Conservation (phyloP, 2,797 vertebrate genomes). For the Cyprinella venusta region DNA sequence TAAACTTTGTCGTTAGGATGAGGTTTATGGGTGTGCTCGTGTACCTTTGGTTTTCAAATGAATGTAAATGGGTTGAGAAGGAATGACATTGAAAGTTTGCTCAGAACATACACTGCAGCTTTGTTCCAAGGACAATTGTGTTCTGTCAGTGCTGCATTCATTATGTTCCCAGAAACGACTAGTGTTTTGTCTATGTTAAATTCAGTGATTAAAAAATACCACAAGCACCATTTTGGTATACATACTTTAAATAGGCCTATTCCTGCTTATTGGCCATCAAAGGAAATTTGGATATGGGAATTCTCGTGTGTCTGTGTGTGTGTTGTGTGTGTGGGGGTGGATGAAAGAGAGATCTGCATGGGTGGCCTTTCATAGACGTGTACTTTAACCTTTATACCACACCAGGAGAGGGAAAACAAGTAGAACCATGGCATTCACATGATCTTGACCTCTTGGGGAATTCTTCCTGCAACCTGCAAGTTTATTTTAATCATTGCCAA, state of each 20-base stretch:
- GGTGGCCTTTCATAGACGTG: background rate
- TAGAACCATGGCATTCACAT: conserved; percentile 3
- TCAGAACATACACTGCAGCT: conserved; percentile 24
- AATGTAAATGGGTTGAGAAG: conserved; percentile 36
- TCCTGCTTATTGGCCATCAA: background rate
- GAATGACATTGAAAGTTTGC: conserved; percentile 42
- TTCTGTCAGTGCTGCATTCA: conserved; percentile 19
- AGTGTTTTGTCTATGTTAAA: background rate
- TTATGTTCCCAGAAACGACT: background rate
- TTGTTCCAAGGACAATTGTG: conserved; percentile 39
- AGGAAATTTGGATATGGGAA: background rate
- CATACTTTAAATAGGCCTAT: background rate
- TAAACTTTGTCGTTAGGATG: conserved; percentile 3
- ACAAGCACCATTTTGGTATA: background rate
- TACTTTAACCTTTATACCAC: conserved; percentile 1
- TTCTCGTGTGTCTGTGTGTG: background rate
- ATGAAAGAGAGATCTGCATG: background rate
- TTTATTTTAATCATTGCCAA: conserved; percentile 8
- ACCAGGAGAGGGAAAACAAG: conserved; percentile 9
- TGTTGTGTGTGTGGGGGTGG: too few species aligned
- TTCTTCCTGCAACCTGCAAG: background rate
- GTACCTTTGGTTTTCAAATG: conserved; percentile 46
- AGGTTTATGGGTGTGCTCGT: background rate
- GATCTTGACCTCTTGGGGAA: background rate
- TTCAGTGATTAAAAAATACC: background rate